These are phyloP conservation scores for Amphibalanus amphitrite DNA, from an alignment of 1,140 invertebrate genomes.

Conservation along the genomic window DNA sequence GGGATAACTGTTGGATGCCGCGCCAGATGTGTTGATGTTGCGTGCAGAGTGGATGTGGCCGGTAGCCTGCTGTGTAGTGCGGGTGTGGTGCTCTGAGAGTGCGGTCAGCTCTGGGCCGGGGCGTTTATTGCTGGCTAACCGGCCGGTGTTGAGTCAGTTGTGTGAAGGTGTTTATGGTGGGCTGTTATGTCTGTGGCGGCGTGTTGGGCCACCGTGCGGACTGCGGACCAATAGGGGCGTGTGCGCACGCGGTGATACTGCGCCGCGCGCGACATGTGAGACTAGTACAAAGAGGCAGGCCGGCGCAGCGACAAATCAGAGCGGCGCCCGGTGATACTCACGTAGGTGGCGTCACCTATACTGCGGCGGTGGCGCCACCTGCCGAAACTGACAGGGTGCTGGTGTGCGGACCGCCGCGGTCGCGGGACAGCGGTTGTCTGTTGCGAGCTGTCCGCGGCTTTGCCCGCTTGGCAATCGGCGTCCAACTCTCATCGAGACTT, in stretches of 20 bases:
- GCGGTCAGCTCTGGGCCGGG: too few species aligned
- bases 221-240: background rate
- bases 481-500: background rate
- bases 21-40: background rate
- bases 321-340: background rate
- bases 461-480: background rate
- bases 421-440: background rate
- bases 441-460: background rate
- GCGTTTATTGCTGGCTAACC: too few species aligned
- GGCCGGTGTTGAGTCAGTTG: too few species aligned
- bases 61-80: too few species aligned
- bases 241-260: background rate
- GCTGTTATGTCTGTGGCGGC: background rate
- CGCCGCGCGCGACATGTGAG: background rate
- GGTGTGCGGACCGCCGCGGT: background rate
- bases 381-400: too few species aligned
- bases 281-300: background rate
- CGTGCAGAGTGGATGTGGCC: too few species aligned
- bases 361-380: too few species aligned
- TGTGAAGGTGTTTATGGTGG: background rate
- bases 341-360: too few species aligned
- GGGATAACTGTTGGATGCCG: too few species aligned
- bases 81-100: too few species aligned
- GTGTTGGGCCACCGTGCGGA: background rate
- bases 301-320: background rate